Conservation (phyloP, 92 coral and sea anemone genomes). For the Anthopleura xanthogrammica region DNA sequence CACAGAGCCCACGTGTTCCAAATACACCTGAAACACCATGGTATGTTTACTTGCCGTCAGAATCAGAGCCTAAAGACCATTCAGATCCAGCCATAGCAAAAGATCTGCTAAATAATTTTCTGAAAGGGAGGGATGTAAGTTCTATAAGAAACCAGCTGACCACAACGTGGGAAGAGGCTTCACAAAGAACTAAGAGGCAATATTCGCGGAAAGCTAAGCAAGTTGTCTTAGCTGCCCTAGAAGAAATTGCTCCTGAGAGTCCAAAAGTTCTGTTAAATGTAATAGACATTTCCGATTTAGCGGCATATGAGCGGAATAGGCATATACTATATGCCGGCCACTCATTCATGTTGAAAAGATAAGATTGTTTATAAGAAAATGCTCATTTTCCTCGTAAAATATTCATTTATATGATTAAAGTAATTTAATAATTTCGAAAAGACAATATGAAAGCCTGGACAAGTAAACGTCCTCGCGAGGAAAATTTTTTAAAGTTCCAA, state of each 20-base stretch:
- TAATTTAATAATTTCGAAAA: too few relatives aligned
- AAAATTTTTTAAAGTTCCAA: too few relatives aligned
- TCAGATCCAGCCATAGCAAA: background rate
- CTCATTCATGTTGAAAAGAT: too few relatives aligned
- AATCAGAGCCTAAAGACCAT: background rate
- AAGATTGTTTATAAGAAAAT: too few relatives aligned
- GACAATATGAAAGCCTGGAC: too few relatives aligned
- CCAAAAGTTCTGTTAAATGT: slow-evolving; percentile 28
- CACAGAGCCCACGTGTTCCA: background rate
- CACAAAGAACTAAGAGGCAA: slow-evolving; percentile 51
- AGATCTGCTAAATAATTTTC: slow-evolving; percentile 38
- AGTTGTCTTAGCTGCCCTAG: slow-evolving; percentile 42
- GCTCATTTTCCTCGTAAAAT: too few relatives aligned
- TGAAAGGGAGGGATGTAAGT: too few relatives aligned
- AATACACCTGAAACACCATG: background rate
- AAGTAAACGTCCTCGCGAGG: too few relatives aligned
- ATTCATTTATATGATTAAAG: too few relatives aligned
- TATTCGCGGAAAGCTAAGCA: slow-evolving; percentile 51
- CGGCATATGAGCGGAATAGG: too few relatives aligned
- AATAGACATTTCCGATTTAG: slow-evolving; percentile 1
- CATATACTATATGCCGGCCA: too few relatives aligned
- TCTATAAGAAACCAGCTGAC: slow-evolving; percentile 51
- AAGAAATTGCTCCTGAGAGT: slow-evolving; percentile 50
- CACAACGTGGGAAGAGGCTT: slow-evolving; percentile 51
- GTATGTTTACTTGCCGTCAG: background rate